phyloP scores from a whole-genome alignment of 2,113 vertebrate species.

The Gallinago jamesoni region DNA sequence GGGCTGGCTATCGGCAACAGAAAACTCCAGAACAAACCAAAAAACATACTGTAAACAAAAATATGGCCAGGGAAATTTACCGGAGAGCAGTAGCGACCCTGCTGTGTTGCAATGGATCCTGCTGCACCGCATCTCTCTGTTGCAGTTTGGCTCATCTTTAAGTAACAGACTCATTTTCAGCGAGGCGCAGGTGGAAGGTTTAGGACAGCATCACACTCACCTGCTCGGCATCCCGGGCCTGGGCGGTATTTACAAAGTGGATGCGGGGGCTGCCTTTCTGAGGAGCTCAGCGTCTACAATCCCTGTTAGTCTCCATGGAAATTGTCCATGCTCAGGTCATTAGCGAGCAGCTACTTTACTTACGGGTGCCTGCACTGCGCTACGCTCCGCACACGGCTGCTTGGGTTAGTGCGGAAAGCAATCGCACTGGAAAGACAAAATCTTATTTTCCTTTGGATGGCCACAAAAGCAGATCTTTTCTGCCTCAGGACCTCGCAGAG shows the following conservation, averaged over 20 bases:
- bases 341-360: background rate
- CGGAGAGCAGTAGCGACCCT: background rate
- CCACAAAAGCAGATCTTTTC: background rate
- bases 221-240: background rate
- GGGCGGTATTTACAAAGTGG: background rate
- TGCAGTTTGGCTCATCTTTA: background rate
- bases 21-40: background rate
- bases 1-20: background rate
- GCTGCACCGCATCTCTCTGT: fast-evolving
- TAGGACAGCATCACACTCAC: background rate
- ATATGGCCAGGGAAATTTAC: background rate
- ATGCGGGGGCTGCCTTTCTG: background rate
- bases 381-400: background rate
- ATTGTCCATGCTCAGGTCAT: background rate
- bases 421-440: background rate
- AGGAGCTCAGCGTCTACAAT: background rate
- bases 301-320: background rate
- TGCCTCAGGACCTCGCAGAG: background rate
- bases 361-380: background rate
- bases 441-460: background rate
- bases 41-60: background rate
- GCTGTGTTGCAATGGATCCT: fast-evolving
- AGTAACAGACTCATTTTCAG: background rate
- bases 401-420: background rate
- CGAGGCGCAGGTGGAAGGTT: fast-evolving